Conservation (phyloP, 2,888 invertebrate species). For the Drosophila niveifrons region DNA sequence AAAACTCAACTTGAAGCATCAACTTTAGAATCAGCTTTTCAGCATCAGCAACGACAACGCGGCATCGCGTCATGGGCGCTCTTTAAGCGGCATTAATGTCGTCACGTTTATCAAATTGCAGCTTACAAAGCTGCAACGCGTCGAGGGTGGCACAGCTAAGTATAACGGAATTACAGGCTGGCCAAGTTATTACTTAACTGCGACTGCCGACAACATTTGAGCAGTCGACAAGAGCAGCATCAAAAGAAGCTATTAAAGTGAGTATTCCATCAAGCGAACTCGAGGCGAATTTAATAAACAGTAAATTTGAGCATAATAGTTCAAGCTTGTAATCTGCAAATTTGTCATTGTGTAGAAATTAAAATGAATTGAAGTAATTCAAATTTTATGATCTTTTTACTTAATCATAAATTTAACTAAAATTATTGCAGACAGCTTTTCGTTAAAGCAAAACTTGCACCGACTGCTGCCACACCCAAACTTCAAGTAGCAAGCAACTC, state of each 20-base stretch:
- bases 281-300: not conserved
- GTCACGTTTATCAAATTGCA: slow-evolving; percentile 74
- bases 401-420: not conserved
- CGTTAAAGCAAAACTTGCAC: not conserved
- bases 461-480: not conserved
- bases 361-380: too few species aligned
- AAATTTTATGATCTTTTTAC: not conserved
- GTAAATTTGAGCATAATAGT: not conserved
- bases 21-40: slow-evolving; percentile 3
- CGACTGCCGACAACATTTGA: slow-evolving; percentile 32
- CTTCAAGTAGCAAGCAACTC: not conserved
- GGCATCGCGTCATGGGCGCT: slow-evolving; percentile 22
- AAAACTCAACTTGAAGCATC: not conserved
- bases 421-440: not conserved
- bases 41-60: slow-evolving; percentile 11
- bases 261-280: not conserved
- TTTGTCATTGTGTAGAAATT: too few species aligned
- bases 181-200: slow-evolving; percentile 43
- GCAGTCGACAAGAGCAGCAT: not conserved
- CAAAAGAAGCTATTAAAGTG: not conserved
- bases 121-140: slow-evolving; percentile 31
- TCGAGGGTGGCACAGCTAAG: slow-evolving; percentile 26
- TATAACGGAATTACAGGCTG: slow-evolving; percentile 39
- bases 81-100: slow-evolving; percentile 63
- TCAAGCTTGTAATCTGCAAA: not conserved